Conservation (phyloP, 2,113 vertebrate species). For the Chaetops frenatus region DNA sequence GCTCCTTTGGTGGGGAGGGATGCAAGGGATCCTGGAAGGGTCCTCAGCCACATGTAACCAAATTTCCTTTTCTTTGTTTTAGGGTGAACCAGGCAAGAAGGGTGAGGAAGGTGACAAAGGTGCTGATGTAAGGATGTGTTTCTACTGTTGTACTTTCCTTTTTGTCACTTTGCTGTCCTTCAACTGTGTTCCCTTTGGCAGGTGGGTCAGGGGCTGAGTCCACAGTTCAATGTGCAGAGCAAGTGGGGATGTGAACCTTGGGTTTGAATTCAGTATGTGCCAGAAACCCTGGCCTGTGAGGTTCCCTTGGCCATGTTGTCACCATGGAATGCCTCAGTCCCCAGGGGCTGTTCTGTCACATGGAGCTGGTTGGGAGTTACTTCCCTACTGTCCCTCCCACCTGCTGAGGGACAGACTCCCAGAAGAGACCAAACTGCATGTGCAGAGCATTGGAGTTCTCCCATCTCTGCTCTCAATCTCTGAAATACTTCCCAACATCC, state of each 20-base stretch:
- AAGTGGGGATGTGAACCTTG: not conserved
- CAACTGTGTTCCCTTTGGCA: not conserved
- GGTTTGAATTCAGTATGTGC: not conserved
- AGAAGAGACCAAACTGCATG: not conserved
- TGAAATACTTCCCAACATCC: not conserved
- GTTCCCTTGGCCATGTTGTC: not conserved
- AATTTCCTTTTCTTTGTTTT: slow-evolving; percentile 10
- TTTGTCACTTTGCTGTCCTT: not conserved
- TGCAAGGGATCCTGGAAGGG: not conserved
- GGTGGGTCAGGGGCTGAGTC: not conserved
- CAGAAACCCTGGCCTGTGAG: not conserved
- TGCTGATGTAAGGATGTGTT: slow-evolving; percentile 65
- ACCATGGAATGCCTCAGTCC: not conserved
- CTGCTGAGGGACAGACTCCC: not conserved
- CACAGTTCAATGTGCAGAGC: not conserved
- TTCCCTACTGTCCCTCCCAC: not conserved
- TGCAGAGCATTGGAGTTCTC: not conserved
- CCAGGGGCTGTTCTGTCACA: not conserved
- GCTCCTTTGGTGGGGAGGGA: not conserved
- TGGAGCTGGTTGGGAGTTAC: not conserved
- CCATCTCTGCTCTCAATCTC: not conserved
- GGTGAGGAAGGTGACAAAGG: slow-evolving; percentile 80
- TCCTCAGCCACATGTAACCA: not conserved
- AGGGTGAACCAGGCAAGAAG: slow-evolving; percentile 83
- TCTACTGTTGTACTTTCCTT: not conserved